Percentiles rank a stretch among this genome's conserved stretches.
phyloP scores from a whole-genome alignment of 1,140 invertebrate genomes.

The Branchinecta lindahli region DNA sequence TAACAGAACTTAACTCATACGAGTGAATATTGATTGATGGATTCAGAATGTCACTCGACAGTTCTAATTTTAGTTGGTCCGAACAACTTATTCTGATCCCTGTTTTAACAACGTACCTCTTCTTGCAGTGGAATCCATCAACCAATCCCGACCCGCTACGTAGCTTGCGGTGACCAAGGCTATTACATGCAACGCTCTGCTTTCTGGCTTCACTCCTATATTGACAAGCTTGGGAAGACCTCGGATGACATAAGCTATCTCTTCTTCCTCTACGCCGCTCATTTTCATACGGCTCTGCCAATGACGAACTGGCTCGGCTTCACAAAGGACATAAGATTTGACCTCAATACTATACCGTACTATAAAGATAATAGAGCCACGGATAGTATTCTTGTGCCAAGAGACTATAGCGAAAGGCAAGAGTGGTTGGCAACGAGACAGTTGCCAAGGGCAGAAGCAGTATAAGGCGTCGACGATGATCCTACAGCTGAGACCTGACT shows the following conservation, averaged over 20 bases:
- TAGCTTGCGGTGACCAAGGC: slow-evolving; percentile 2
- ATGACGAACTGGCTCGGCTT: not conserved
- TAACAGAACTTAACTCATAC: too few relatives aligned
- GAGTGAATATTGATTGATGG: too few relatives aligned
- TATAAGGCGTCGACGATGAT: not conserved
- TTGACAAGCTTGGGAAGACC: not conserved
- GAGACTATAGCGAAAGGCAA: not conserved
- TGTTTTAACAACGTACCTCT: not conserved
- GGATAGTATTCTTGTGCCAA: not conserved
- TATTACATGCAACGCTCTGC: not conserved
- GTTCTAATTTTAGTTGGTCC: too few relatives aligned
- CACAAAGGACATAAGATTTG: not conserved
- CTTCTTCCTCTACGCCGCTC: not conserved
- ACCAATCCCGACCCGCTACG: not conserved
- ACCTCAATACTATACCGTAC: not conserved
- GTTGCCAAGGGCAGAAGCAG: not conserved
- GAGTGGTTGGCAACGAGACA: not conserved
- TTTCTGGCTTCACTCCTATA: not conserved
- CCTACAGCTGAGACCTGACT: too few relatives aligned
- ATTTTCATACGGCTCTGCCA: not conserved
- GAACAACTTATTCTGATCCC: too few relatives aligned
- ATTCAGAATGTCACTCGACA: too few relatives aligned
- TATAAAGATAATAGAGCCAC: not conserved
- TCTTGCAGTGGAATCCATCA: slow-evolving; percentile 6
- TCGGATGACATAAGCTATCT: not conserved